A percentile compares a stretch with the other conserved stretches of the same genome.
Conservation (phyloP, 37 sponge, comb jelly and placozoan species). For the Axinella damicornis region DNA sequence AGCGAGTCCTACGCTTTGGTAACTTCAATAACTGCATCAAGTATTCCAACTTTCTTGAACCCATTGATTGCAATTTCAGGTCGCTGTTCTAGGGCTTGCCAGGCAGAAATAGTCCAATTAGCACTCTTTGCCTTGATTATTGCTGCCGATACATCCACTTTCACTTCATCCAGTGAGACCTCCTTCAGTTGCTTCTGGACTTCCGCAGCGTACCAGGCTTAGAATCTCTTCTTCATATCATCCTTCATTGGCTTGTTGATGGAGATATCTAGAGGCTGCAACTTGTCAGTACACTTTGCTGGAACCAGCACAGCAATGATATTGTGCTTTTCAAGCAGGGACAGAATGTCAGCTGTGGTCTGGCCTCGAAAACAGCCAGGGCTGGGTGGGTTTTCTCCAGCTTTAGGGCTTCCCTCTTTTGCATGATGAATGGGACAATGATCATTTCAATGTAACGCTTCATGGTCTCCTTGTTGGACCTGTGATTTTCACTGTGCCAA, state of each 20-base stretch:
- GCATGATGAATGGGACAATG: not conserved
- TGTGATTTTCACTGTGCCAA: not conserved
- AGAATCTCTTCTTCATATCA: not conserved
- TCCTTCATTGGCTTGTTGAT: slow-evolving; percentile 8
- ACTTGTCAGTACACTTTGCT: not conserved
- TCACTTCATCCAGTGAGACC: not conserved
- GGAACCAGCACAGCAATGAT: not conserved
- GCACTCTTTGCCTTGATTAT: slow-evolving; percentile 15
- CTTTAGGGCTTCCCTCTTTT: not conserved
- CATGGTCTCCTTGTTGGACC: not conserved
- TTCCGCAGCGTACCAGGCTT: not conserved
- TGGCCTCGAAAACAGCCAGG: slow-evolving; percentile 9
- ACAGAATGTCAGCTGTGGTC: not conserved
- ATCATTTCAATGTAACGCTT: not conserved
- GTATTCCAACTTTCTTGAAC: slow-evolving; percentile 42
- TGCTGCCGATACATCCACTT: not conserved
- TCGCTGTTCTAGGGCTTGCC: slow-evolving; percentile 5
- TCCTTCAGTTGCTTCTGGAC: slow-evolving; percentile 3
- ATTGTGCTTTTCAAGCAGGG: not conserved
- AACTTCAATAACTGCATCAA: not conserved
- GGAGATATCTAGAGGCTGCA: not conserved
- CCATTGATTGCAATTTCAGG: slow-evolving; percentile 43
- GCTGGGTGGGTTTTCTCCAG: not conserved
- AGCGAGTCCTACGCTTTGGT: not conserved
- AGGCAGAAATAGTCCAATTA: slow-evolving; percentile 14